Conservation (phyloP, 2,888 invertebrate genomes). For the Ichneumoninae sp. region DNA sequence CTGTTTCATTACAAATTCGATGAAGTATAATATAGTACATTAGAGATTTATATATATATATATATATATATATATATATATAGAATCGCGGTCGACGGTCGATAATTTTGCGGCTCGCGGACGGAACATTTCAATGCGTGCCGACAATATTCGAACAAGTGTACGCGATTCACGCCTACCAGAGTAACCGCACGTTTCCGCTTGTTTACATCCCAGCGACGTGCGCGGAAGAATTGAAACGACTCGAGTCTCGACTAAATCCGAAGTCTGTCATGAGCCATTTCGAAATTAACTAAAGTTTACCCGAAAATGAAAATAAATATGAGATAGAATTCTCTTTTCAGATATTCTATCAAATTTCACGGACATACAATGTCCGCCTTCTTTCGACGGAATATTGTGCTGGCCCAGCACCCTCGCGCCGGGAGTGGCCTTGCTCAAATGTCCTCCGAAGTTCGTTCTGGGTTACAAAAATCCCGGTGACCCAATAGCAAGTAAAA, state of each 20-base stretch:
- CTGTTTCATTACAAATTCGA: no score
- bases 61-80: no score
- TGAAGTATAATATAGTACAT: no score
- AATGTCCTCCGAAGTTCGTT: constrained; percentile 82
- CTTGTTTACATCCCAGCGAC: constrained; percentile 63
- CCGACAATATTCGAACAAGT: constrained; percentile 68
- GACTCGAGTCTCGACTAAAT: background rate
- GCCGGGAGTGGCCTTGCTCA: constrained; percentile 81
- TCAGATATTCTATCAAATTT: constrained; percentile 61
- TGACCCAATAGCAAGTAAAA: constrained; percentile 82
- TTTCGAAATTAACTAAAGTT: constrained; percentile 29
- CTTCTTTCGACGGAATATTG: constrained; percentile 85
- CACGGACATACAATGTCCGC: constrained; percentile 79
- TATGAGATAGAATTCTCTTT: background rate
- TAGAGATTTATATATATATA: no score
- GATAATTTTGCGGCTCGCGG: constrained; percentile 42
- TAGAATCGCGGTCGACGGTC: no score
- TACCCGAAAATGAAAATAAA: constrained; percentile 24
- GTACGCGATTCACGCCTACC: constrained; percentile 66
- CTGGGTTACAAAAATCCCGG: constrained; percentile 61
- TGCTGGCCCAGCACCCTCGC: constrained; percentile 86
- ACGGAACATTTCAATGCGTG: constrained; percentile 69
- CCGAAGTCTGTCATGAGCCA: constrained; percentile 32
- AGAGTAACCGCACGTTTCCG: constrained; percentile 37
- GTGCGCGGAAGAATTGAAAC: constrained; percentile 31